A percentile compares a stretch with the other conserved stretches of the same genome.
These are phyloP conservation scores for Rhopalosiphum padi DNA, from an alignment of 1,140 invertebrate species.

Conservation along the genomic window DNA sequence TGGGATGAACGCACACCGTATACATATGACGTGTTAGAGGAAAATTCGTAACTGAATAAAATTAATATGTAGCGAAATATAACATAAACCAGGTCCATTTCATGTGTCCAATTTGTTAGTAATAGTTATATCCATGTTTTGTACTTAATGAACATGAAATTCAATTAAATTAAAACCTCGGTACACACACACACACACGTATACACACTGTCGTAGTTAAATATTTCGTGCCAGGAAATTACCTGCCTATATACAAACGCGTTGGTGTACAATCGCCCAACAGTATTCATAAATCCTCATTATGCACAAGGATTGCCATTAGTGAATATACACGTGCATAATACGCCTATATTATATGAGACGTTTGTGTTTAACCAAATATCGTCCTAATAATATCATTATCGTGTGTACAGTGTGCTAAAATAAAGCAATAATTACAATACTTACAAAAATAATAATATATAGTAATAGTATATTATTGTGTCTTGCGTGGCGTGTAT, in stretches of 20 bases:
- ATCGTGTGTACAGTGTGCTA: not conserved
- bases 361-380: not conserved
- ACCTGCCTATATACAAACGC: not conserved
- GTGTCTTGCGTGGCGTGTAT: no score
- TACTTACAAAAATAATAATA: not conserved
- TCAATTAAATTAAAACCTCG: not conserved
- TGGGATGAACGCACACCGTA: not conserved
- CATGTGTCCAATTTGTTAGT: not conserved
- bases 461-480: not conserved
- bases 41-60: not conserved
- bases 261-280: not conserved
- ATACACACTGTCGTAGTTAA: not conserved
- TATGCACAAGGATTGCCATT: not conserved
- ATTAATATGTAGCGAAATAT: not conserved
- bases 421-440: not conserved
- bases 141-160: not conserved
- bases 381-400: not conserved
- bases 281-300: constrained; percentile 1
- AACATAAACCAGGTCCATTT: not conserved
- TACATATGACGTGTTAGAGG: not conserved
- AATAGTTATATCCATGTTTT: not conserved
- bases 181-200: not conserved
- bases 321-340: not conserved
- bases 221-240: not conserved
- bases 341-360: not conserved